These are phyloP conservation scores for Andrena praecox DNA, from an alignment of 2,888 invertebrate genomes.

Conservation along the genomic window DNA sequence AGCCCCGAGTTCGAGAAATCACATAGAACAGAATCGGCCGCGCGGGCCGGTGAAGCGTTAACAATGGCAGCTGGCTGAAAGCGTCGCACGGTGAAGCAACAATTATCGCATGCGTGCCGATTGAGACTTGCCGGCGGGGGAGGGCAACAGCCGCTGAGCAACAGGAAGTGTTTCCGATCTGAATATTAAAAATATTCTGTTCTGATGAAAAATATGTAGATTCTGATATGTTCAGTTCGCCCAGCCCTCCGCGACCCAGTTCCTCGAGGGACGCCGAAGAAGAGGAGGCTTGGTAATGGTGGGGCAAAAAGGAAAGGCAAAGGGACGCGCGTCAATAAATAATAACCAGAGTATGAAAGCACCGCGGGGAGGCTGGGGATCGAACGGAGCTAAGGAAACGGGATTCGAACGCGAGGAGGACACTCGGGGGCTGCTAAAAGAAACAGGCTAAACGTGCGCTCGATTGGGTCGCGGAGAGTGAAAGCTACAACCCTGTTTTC, in stretches of 20 bases:
- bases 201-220: slow-evolving; percentile 59
- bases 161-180: slow-evolving; percentile 36
- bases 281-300: background rate
- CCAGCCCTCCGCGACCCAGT: slow-evolving; percentile 49
- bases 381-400: background rate
- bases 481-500: slow-evolving; percentile 56
- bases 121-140: slow-evolving; percentile 5
- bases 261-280: background rate
- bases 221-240: slow-evolving; percentile 57
- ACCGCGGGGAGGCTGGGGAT: background rate
- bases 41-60: slow-evolving; percentile 29
- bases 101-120: slow-evolving; percentile 22
- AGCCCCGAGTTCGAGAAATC: background rate
- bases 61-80: slow-evolving; percentile 22
- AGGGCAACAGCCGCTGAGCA: slow-evolving; percentile 46
- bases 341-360: no score
- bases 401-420: background rate
- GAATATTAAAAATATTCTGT: slow-evolving; percentile 62
- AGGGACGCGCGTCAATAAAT: background rate
- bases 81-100: slow-evolving; percentile 29
- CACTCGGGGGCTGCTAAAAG: background rate
- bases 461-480: slow-evolving; percentile 41
- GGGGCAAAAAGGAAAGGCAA: background rate
- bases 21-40: background rate
- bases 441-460: background rate